Conservation (phyloP, 1,140 invertebrate genomes). For the Microplitis mediator region DNA sequence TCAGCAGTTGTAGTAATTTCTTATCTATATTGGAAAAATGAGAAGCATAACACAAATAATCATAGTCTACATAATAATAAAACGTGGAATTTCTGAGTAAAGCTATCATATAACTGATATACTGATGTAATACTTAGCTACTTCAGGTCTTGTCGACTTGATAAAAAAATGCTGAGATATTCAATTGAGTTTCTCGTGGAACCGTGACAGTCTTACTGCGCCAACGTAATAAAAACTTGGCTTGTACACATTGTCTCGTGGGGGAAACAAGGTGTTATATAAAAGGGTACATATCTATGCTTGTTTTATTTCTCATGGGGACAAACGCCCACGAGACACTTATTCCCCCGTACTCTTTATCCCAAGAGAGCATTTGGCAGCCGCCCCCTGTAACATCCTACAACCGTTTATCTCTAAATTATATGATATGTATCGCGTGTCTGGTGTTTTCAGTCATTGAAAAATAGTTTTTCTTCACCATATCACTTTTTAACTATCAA, state of each 20-base stretch:
- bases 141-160: neutral
- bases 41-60: neutral
- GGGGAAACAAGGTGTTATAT: neutral
- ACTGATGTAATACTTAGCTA: conserved; percentile 6
- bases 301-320: conserved; percentile 37
- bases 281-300: neutral
- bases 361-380: conserved; percentile 29
- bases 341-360: conserved; percentile 43
- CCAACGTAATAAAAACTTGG: neutral
- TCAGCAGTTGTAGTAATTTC: neutral
- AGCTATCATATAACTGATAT: conserved; percentile 3
- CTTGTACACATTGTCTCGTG: neutral
- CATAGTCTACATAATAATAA: neutral
- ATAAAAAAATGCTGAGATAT: conserved; percentile 7
- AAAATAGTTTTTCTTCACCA: neutral
- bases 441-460: neutral
- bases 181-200: neutral
- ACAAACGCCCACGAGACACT: conserved; percentile 46
- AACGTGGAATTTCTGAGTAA: conserved; percentile 1
- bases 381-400: conserved; percentile 9
- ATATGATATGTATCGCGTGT: neutral
- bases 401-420: conserved; percentile 11
- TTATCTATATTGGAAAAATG: neutral
- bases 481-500: neutral
- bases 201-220: neutral